Percentiles rank a stretch among this genome's conserved stretches.
These are phyloP conservation scores for Diadegma fenestrale DNA, from an alignment of 2,888 invertebrate genomes.

Conservation along the genomic window DNA sequence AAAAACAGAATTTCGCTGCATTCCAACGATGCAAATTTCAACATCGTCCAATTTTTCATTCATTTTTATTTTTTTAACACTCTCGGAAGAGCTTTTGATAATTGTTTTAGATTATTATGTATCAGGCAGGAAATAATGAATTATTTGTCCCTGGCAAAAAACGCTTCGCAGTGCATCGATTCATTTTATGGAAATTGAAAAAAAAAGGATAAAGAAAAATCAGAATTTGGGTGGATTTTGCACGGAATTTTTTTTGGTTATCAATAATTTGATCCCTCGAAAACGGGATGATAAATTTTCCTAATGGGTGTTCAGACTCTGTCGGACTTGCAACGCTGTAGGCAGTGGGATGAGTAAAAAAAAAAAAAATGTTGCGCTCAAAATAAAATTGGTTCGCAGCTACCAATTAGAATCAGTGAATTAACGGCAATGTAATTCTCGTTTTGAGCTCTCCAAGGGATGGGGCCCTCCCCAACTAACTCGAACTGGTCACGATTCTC, in stretches of 20 bases:
- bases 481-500: slow-evolving; percentile 55
- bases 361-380: slow-evolving; percentile 54
- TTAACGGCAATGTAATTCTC: slow-evolving; percentile 66
- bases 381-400: slow-evolving; percentile 68
- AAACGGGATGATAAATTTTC: neutral
- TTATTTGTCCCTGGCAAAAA: neutral
- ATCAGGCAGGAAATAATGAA: neutral
- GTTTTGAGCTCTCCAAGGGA: slow-evolving; percentile 51
- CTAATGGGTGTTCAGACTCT: neutral
- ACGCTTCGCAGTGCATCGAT: neutral
- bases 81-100: neutral
- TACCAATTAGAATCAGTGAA: slow-evolving; percentile 67
- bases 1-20: too few relatives aligned
- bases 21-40: too few relatives aligned
- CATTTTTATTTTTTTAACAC: neutral
- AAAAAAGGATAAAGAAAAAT: neutral
- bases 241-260: neutral
- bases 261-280: neutral
- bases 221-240: neutral
- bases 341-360: neutral
- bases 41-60: neutral
- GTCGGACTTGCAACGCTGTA: neutral
- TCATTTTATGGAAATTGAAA: neutral
- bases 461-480: slow-evolving; percentile 13
- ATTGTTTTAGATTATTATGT: neutral